These are phyloP conservation scores for Dicyrtoma fusca DNA, from an alignment of 2,888 invertebrate genomes.

Conservation along the genomic window DNA sequence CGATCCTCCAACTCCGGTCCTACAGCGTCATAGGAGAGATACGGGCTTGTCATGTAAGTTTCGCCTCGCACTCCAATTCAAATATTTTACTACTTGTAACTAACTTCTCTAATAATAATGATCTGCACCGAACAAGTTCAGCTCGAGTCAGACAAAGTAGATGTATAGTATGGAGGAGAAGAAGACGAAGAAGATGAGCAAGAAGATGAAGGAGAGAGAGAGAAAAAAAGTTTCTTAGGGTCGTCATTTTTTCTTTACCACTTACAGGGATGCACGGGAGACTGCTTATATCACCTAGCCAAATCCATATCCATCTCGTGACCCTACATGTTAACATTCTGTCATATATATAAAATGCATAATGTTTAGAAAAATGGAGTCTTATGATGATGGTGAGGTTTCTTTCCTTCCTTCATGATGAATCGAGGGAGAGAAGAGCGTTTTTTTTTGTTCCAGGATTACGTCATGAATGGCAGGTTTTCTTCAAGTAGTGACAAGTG, in stretches of 20 bases:
- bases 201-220: no score
- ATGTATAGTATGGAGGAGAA: no score
- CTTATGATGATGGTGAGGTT: slow-evolving; percentile 32
- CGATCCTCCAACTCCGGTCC: background rate
- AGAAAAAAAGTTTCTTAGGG: no score
- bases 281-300: no score
- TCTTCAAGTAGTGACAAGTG: slow-evolving; percentile 48
- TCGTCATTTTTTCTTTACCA: no score
- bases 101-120: slow-evolving; percentile 15
- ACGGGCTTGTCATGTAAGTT: background rate
- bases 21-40: background rate
- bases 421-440: slow-evolving; percentile 38
- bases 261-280: no score
- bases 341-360: no score
- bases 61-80: background rate
- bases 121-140: background rate
- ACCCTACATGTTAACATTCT: no score
- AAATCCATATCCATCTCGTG: no score
- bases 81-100: slow-evolving; percentile 9
- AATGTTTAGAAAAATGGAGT: slow-evolving; percentile 21
- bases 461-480: slow-evolving; percentile 49
- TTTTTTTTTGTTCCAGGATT: slow-evolving; percentile 42
- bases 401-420: slow-evolving; percentile 27
- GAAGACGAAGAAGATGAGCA: no score
- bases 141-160: no score